These are phyloP conservation scores for Zoanthus gigantus DNA, from an alignment of 92 coral and sea anemone genomes.

Conservation along the genomic window DNA sequence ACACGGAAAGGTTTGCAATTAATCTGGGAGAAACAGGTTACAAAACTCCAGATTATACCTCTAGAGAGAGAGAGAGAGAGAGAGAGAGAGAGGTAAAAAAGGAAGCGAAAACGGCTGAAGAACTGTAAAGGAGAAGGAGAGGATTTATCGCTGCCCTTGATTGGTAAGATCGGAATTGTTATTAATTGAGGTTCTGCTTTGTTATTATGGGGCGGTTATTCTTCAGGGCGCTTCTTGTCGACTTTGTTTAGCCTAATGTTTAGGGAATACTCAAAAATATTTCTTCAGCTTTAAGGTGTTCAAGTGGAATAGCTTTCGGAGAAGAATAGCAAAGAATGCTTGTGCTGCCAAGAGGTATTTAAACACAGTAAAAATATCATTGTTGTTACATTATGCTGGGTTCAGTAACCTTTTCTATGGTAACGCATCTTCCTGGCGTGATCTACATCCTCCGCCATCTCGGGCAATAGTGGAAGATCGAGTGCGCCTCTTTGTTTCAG, in stretches of 20 bases:
- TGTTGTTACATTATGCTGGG: background rate
- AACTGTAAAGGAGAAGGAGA: background rate
- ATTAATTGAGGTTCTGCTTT: background rate
- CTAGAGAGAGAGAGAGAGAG: no score
- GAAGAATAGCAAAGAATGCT: background rate
- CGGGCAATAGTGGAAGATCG: conserved; percentile 86
- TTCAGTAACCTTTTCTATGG: conserved; percentile 71
- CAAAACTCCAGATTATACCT: no score
- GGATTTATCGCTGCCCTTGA: background rate
- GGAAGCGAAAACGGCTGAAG: background rate
- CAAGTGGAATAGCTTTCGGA: background rate
- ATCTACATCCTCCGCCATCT: conserved; percentile 81
- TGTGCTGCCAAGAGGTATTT: no score
- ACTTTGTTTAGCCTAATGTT: no score
- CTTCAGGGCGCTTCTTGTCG: no score
- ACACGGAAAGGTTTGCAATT: no score
- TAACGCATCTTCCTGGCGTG: conserved; percentile 82
- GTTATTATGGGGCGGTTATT: no score
- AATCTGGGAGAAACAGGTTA: no score
- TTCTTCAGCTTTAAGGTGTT: no score
- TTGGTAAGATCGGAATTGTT: background rate
- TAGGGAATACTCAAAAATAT: no score
- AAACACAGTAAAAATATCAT: no score
- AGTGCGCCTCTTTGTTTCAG: conserved; percentile 78
- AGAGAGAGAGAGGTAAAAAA: no score